These are phyloP conservation scores for Leptodactylus fuscus DNA, from an alignment of 2,113 vertebrate genomes.

Conservation along the genomic window DNA sequence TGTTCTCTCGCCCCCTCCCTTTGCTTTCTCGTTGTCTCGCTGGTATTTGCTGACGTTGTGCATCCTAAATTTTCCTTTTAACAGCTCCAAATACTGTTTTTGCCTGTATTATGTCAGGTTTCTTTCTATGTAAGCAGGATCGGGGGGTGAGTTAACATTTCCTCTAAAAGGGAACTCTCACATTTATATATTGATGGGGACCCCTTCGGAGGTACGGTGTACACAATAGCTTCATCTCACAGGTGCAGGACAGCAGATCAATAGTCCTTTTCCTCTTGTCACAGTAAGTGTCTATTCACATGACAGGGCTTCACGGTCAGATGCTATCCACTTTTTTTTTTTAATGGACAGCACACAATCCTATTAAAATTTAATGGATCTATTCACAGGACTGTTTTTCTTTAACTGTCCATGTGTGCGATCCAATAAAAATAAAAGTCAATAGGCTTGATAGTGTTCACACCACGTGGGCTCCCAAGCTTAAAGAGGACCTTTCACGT, in stretches of 20 bases:
- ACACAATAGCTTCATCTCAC: neutral
- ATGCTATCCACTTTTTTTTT: too few species aligned
- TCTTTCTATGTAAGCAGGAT: slow-evolving; percentile 23
- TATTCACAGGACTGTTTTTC: too few species aligned
- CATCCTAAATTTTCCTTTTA: slow-evolving; percentile 27
- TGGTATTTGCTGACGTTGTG: slow-evolving; percentile 57
- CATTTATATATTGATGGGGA: neutral
- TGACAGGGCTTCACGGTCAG: too few species aligned
- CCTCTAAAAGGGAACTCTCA: neutral
- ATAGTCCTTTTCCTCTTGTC: neutral
- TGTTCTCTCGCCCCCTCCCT: slow-evolving; percentile 24
- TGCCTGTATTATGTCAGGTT: slow-evolving; percentile 11
- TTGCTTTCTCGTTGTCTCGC: slow-evolving; percentile 35
- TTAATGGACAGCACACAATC: too few species aligned
- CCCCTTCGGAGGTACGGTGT: too few species aligned
- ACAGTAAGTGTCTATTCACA: neutral
- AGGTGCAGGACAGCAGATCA: neutral
- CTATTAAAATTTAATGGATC: too few species aligned
- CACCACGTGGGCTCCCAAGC: too few species aligned
- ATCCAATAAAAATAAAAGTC: too few species aligned
- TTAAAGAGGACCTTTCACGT: too few species aligned
- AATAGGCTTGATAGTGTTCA: too few species aligned
- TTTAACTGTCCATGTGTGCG: too few species aligned
- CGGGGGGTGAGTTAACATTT: neutral
- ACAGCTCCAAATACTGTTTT: slow-evolving; percentile 32